Evolutionary conservation across 1,140 invertebrate genomes (phyloP).

Genomic region (Muscidifurax raptorellus): DNA sequence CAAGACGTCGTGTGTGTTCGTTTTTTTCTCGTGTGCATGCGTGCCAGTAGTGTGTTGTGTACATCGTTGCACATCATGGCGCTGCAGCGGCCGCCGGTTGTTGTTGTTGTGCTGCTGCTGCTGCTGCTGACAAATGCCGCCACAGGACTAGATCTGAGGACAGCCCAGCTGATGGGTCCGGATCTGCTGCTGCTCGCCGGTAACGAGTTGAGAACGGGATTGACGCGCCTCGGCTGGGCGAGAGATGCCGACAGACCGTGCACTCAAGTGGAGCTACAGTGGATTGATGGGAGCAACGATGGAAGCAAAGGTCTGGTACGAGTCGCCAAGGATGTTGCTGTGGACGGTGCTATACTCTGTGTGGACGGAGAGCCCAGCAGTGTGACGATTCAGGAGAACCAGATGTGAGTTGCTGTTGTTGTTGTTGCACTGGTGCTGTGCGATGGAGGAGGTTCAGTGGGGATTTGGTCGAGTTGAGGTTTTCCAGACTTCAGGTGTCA

Average conservation of each 20-base stretch:
- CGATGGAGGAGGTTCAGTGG: background rate
- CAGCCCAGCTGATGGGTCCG: background rate
- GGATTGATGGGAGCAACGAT: background rate
- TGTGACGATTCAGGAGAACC: background rate
- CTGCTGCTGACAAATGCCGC: background rate
- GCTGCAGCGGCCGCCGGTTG: conserved; percentile 39
- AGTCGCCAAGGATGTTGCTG: background rate
- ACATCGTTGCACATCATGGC: conserved; percentile 80
- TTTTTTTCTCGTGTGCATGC: background rate
- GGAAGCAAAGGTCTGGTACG: background rate
- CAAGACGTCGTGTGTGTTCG: background rate
- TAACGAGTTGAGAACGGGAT: background rate
- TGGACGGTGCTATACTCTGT: background rate
- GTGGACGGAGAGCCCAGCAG: background rate
- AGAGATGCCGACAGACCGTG: background rate
- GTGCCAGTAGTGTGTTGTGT: conserved; percentile 76
- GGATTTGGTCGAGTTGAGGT: background rate
- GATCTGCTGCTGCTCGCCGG: background rate
- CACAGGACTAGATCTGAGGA: background rate
- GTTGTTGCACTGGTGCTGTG: background rate
- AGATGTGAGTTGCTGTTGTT: conserved; percentile 18
- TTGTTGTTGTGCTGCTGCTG: background rate
- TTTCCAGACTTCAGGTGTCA: background rate
- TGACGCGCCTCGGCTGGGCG: background rate
- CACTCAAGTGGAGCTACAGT: background rate